A percentile compares a stretch with the other conserved stretches of the same genome.
Evolutionary conservation across 2,113 vertebrate genomes (phyloP).

Genomic region (Halcyon senegalensis): DNA sequence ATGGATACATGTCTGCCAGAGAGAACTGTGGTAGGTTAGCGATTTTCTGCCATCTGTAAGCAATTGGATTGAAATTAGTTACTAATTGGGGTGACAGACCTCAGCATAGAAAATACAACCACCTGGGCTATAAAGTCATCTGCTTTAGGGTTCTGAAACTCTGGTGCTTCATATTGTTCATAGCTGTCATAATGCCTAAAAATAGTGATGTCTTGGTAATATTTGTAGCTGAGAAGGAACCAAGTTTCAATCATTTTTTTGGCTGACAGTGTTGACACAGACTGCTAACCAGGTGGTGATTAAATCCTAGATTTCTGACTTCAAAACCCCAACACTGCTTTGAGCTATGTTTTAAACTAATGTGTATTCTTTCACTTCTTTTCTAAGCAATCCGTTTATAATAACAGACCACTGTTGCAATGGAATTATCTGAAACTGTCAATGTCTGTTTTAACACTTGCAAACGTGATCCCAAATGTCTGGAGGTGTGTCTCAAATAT

Average conservation of each 20-base stretch:
- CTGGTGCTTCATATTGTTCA: neutral
- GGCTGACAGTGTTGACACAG: neutral
- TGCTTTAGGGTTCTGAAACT: neutral
- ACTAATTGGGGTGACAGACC: neutral
- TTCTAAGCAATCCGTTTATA: neutral
- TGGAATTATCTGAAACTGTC: conserved; percentile 25
- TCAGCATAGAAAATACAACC: neutral
- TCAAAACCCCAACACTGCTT: neutral
- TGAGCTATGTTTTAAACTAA: neutral
- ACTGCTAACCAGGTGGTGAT: neutral
- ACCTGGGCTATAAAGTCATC: neutral
- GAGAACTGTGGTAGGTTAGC: neutral
- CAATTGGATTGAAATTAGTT: neutral
- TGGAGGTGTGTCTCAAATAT: neutral
- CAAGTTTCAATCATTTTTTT: neutral
- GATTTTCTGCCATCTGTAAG: neutral
- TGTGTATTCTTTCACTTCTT: neutral
- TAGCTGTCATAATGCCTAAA: neutral
- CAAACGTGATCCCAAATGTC: neutral
- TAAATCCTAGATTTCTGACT: neutral
- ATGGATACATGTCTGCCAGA: neutral
- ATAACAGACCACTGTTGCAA: conserved; percentile 17
- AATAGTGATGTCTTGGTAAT: neutral
- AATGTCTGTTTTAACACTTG: neutral
- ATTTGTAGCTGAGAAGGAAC: neutral